phyloP scores from a whole-genome alignment of 2,113 vertebrate species.

The Phaethon lepturus region DNA sequence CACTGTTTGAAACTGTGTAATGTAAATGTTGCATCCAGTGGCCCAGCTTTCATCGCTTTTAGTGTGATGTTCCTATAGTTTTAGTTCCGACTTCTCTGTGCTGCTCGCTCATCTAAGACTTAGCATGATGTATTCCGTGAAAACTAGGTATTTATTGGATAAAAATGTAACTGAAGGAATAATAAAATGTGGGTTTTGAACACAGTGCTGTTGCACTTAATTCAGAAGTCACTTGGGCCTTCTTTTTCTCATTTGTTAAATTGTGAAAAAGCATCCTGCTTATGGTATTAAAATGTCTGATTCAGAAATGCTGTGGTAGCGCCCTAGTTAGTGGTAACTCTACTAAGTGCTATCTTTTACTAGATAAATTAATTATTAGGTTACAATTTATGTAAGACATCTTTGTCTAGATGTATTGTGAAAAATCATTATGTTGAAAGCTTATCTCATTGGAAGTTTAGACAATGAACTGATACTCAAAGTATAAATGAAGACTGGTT shows the following conservation, averaged over 20 bases:
- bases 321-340: background rate
- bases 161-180: constrained; percentile 67
- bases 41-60: background rate
- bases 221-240: constrained; percentile 10
- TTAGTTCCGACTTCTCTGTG: constrained; percentile 21
- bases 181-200: constrained; percentile 69
- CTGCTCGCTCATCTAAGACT: constrained; percentile 38
- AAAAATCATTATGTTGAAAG: background rate
- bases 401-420: background rate
- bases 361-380: background rate
- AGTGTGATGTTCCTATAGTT: background rate
- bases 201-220: background rate
- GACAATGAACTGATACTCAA: background rate
- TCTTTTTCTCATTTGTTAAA: background rate
- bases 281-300: background rate
- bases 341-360: background rate
- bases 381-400: background rate
- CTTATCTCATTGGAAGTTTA: background rate
- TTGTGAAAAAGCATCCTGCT: background rate
- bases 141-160: constrained; percentile 88
- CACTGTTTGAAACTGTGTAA: constrained; percentile 41
- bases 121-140: constrained; percentile 80
- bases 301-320: background rate
- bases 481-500: background rate
- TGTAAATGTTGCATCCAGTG: background rate